Evolutionary conservation across 2,113 vertebrate genomes (phyloP).

Genomic region (Conger conger): DNA sequence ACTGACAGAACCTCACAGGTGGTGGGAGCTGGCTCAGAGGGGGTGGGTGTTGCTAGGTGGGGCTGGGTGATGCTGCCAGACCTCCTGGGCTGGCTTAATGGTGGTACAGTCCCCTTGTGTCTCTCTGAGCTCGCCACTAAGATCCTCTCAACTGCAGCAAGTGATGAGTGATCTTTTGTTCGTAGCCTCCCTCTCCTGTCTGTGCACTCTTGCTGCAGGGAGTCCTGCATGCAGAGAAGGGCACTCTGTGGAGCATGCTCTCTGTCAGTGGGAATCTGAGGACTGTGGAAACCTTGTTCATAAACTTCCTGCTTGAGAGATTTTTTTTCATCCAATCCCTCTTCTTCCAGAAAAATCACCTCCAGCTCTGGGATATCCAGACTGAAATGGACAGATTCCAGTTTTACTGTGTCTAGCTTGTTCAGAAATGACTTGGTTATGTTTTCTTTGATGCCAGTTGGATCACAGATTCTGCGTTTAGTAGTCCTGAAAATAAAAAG

Average conservation of each 20-base stretch:
- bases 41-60: neutral
- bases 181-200: neutral
- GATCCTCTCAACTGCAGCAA: neutral
- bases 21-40: neutral
- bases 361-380: slow-evolving; percentile 1
- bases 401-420: slow-evolving; percentile 3
- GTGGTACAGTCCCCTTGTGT: neutral
- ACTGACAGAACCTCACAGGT: neutral
- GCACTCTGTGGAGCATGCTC: neutral
- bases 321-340: neutral
- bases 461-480: neutral
- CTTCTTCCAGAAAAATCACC: neutral
- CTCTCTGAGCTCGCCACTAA: neutral
- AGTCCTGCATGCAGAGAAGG: neutral
- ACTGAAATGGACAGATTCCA: slow-evolving; percentile 8
- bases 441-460: neutral
- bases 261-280: neutral
- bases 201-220: neutral
- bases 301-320: neutral
- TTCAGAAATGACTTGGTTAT: neutral
- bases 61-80: no score
- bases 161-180: neutral
- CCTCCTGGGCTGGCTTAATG: neutral
- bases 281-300: neutral
- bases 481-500: slow-evolving; percentile 1